These are phyloP conservation scores for Ciconia boyciana DNA, from an alignment of 2,113 vertebrate species.

Conservation along the genomic window DNA sequence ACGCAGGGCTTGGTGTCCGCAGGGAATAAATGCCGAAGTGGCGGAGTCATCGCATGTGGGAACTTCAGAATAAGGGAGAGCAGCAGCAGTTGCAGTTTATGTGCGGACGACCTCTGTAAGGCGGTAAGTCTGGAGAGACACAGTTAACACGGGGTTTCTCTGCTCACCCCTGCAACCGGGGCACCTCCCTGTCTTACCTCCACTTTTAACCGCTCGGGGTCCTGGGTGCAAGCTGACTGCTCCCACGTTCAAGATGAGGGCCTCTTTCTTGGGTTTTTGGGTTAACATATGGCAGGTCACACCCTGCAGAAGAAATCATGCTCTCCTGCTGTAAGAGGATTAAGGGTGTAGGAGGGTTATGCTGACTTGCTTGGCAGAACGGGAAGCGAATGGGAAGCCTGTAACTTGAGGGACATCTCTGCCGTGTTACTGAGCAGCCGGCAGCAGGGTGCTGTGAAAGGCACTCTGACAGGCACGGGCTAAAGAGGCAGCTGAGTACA, in stretches of 20 bases:
- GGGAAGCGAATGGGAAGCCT: background rate
- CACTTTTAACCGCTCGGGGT: background rate
- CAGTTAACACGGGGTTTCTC: background rate
- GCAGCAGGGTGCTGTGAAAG: background rate
- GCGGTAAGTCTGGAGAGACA: background rate
- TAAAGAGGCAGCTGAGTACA: background rate
- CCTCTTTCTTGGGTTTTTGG: background rate
- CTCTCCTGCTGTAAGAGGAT: background rate
- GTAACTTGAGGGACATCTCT: background rate
- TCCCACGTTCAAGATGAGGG: background rate
- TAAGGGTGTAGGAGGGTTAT: background rate
- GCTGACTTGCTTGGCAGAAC: background rate
- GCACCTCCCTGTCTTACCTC: background rate
- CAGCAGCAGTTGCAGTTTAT: background rate
- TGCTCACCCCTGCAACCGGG: too few relatives aligned
- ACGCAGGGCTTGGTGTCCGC: background rate
- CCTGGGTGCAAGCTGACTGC: background rate
- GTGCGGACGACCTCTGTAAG: background rate
- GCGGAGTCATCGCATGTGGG: background rate
- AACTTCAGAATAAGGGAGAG: background rate
- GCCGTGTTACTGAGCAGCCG: background rate
- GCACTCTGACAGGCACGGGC: background rate
- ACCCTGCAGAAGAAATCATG: background rate
- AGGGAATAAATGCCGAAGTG: too few relatives aligned
- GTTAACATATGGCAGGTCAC: background rate